Conservation (phyloP, 1,140 invertebrate genomes). For the Saccostrea glomerata region DNA sequence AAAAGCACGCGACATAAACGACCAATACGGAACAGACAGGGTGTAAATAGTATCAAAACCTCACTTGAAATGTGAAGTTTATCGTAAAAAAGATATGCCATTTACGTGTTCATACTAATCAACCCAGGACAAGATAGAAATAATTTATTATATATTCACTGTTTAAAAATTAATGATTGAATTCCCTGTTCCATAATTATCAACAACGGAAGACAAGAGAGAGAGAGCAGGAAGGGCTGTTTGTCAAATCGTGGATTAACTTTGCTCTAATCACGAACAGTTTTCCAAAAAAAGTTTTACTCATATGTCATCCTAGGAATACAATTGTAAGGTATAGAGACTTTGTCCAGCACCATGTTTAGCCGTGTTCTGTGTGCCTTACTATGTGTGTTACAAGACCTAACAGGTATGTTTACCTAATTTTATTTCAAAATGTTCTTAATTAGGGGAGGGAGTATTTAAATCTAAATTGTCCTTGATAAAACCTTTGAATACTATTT, state of each 20-base stretch:
- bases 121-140: conserved; percentile 27
- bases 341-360: neutral
- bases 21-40: neutral
- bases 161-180: conserved; percentile 27
- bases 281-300: neutral
- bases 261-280: neutral
- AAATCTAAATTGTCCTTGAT: too few relatives aligned
- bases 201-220: neutral
- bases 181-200: conserved; percentile 11
- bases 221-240: neutral
- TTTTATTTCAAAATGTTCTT: neutral
- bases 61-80: conserved; percentile 30
- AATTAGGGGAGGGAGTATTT: too few relatives aligned
- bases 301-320: neutral
- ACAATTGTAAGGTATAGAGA: neutral
- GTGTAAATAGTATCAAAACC: conserved; percentile 13
- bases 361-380: neutral
- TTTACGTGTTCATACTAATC: conserved; percentile 15
- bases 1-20: neutral
- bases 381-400: neutral
- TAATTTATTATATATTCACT: conserved; percentile 33
- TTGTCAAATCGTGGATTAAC: conserved; percentile 34
- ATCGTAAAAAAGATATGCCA: neutral
- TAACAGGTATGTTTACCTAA: neutral
- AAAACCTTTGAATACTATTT: too few relatives aligned